Base-by-base conservation (phyloP, 2,113 vertebrate genomes). In the Pseudorectes ferrugineus region DNA sequence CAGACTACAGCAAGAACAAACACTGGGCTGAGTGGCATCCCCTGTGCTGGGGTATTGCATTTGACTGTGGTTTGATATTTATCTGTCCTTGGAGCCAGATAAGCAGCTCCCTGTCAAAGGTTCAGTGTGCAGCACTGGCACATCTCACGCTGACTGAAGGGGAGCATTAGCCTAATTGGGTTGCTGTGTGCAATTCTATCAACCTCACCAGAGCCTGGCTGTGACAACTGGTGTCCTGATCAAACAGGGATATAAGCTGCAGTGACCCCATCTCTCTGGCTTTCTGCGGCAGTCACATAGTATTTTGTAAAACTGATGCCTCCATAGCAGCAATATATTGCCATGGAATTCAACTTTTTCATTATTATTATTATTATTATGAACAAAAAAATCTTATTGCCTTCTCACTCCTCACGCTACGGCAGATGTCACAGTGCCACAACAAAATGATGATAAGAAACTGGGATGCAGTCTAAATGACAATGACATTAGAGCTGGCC, bases 61-160 rank as follows among this genome's bases (percentile, higher is more conserved):
- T 68, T 73, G n/a, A 29, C 17, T 20, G 11, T 11, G 25, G 11
- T 48, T 59, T 35, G 33, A 11, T 51, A 36, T 85, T 79, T 22
- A n/a, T 17, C 40, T 48, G 12, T 26, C 54, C 31, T 33, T n/a
- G 25, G 46, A 70, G 31, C 14, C 61, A 78, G n/a, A 40, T 4
- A 63, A 83, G 38, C 13, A 18, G 6, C 26, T 61, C 33, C 73
- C 26, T 76, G 55, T n/a, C 38, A 46, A 21, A 73, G 43, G 16
- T 36, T 75, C 51, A 62, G 14, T 5, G 36, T 5, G 1, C 29
- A 68, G 38, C 49, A 28, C 15, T 70, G n/a, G 52, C 40, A 61
- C 62, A 71, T 8, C 42, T 57, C 55, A 23, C 0, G 0, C 11
- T 4, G 3, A 16, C 23, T 3, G 2, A n/a, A 49, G 46, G 33